phyloP scores from a whole-genome alignment of 2,113 vertebrate species.

The Rousettus leschenaultii region DNA sequence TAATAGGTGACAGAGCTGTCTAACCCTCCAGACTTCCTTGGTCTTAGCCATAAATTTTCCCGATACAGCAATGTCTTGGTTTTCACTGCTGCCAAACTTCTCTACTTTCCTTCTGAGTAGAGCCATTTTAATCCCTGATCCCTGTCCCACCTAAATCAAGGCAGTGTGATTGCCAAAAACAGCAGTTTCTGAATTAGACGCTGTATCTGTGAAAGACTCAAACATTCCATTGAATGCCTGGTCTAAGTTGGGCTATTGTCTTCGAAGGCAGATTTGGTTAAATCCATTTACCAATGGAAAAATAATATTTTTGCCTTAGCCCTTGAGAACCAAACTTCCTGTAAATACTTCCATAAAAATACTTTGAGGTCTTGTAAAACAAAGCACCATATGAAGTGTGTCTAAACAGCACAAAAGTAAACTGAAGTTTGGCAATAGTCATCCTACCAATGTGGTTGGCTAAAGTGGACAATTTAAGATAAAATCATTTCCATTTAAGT shows the following conservation, averaged over 20 bases:
- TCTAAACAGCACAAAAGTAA: constrained; percentile 67
- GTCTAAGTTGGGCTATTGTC: background rate
- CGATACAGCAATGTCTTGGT: constrained; percentile 1
- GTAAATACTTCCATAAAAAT: constrained; percentile 61
- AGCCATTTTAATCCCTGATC: constrained; percentile 52
- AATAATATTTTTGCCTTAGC: constrained; percentile 44
- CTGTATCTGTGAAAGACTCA: background rate
- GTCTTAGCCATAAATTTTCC: constrained; percentile 57
- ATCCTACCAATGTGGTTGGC: constrained; percentile 22
- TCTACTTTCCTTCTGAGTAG: constrained; percentile 31
- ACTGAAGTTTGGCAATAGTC: constrained; percentile 53
- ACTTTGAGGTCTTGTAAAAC: constrained; percentile 55
- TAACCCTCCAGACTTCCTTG: constrained; percentile 35
- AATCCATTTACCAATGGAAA: background rate
- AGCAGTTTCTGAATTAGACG: constrained; percentile 19
- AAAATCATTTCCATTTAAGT: constrained; percentile 39
- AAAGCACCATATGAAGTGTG: constrained; percentile 62
- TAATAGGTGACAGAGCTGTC: constrained; percentile 3
- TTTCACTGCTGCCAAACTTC: constrained; percentile 7
- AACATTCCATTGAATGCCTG: background rate
- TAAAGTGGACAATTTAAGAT: constrained; percentile 46
- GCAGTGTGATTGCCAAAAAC: background rate
- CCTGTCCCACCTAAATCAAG: constrained; percentile 41
- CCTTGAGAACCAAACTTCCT: constrained; percentile 56
- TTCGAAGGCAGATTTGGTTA: constrained; percentile 6